Percentiles rank a stretch among this genome's conserved stretches.
Evolutionary conservation across 2,888 invertebrate genomes (phyloP).

Genomic region (Oscheius sp.): DNA sequence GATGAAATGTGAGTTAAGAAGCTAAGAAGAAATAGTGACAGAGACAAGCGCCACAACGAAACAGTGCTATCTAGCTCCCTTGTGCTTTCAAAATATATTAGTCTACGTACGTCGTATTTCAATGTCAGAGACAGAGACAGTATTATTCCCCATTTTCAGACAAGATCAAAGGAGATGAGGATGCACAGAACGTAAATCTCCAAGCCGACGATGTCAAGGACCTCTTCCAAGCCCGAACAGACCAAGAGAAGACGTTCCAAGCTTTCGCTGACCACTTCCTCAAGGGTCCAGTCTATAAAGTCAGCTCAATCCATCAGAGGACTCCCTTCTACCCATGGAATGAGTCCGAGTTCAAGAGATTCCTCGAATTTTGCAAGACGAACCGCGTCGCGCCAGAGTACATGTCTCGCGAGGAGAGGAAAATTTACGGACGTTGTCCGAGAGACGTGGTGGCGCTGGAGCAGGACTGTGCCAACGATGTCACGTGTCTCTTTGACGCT

Average conservation of each 20-base stretch:
- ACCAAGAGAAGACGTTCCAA: slow-evolving; percentile 45
- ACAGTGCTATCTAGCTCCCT: too few relatives aligned
- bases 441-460: slow-evolving; percentile 32
- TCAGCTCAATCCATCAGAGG: slow-evolving; percentile 30
- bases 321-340: slow-evolving; percentile 39
- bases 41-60: not conserved
- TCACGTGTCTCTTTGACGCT: slow-evolving; percentile 43
- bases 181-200: slow-evolving; percentile 34
- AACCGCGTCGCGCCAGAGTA: slow-evolving; percentile 31
- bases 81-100: too few relatives aligned
- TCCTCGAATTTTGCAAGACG: slow-evolving; percentile 40
- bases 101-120: too few relatives aligned
- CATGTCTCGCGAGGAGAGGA: slow-evolving; percentile 25
- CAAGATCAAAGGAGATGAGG: slow-evolving; percentile 38
- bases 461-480: slow-evolving; percentile 39
- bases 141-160: slow-evolving; percentile 12
- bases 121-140: too few relatives aligned
- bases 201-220: slow-evolving; percentile 39
- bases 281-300: slow-evolving; percentile 45
- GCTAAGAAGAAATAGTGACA: not conserved
- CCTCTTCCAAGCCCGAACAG: slow-evolving; percentile 41
- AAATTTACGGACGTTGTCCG: slow-evolving; percentile 39
- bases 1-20: slow-evolving; percentile 26
- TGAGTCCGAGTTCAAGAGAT: slow-evolving; percentile 36
- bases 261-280: slow-evolving; percentile 47